Percentiles rank a stretch among this genome's conserved stretches.
Evolutionary conservation across 2,888 invertebrate genomes (phyloP).

Genomic region (Anoplius nigerrimus): DNA sequence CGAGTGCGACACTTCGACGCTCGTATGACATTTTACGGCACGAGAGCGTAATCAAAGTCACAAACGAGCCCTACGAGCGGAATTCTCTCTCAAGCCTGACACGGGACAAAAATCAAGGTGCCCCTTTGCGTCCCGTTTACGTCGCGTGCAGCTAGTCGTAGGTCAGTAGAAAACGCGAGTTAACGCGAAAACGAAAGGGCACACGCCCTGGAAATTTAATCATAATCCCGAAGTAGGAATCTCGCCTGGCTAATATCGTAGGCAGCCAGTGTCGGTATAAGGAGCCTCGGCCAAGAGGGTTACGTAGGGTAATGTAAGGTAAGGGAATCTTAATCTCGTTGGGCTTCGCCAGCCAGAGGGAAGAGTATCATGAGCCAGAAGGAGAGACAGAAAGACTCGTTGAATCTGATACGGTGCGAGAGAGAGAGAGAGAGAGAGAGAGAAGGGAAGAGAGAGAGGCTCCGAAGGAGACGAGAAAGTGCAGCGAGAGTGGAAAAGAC

Average conservation of each 20-base stretch:
- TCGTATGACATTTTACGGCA: conserved; percentile 23
- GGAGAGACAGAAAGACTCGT: background rate
- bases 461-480: background rate
- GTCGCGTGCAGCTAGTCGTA: conserved; percentile 13
- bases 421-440: background rate
- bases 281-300: conserved; percentile 43
- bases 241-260: conserved; percentile 53
- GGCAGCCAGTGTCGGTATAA: conserved; percentile 36
- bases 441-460: background rate
- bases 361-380: background rate
- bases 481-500: background rate
- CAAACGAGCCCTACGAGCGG: no score
- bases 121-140: background rate
- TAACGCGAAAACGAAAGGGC: conserved; percentile 15
- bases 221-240: conserved; percentile 53
- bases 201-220: conserved; percentile 47
- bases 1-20: no score
- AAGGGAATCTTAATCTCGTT: conserved; percentile 66
- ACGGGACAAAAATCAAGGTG: no score
- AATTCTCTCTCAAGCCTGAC: no score
- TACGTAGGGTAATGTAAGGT: conserved; percentile 55
- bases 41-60: no score
- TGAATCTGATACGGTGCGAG: no score
- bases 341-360: conserved; percentile 25
- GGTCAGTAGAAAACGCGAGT: conserved; percentile 9